A percentile compares a stretch with the other conserved stretches of the same genome.
These are phyloP conservation scores for Porites rus DNA, from an alignment of 92 coral and sea anemone species.

Conservation along the genomic window DNA sequence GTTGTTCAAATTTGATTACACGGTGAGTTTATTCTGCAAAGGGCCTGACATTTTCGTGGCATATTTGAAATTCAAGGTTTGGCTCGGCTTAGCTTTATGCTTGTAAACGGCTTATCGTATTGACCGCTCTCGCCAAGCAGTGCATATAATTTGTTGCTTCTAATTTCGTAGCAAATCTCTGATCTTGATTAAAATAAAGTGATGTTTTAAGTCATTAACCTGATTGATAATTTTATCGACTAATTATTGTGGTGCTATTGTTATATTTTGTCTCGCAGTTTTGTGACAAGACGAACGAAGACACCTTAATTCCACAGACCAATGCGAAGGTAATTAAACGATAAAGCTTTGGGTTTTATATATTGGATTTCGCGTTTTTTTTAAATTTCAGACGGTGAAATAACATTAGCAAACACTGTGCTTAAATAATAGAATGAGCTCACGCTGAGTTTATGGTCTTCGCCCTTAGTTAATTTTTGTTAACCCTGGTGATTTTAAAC, in stretches of 20 bases:
- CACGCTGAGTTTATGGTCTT: neutral
- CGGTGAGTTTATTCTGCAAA: constrained; percentile 67
- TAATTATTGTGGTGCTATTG: constrained; percentile 45
- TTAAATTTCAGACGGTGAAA: constrained; percentile 4
- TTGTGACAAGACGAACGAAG: constrained; percentile 45
- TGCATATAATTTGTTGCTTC: neutral
- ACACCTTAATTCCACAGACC: constrained; percentile 20
- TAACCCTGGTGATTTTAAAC: too few species aligned
- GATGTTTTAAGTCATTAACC: constrained; percentile 6
- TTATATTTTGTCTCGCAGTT: constrained; percentile 49
- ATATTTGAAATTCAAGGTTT: neutral
- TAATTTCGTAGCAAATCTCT: neutral
- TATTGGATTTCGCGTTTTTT: constrained; percentile 21
- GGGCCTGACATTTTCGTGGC: neutral
- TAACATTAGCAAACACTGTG: neutral
- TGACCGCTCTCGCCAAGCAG: constrained; percentile 22
- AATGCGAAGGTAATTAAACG: constrained; percentile 45
- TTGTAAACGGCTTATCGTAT: neutral
- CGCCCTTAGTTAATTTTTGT: neutral
- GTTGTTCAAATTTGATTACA: constrained; percentile 85
- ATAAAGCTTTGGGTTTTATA: constrained; percentile 9
- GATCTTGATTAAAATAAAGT: constrained; percentile 3
- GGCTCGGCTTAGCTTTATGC: neutral
- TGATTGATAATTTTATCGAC: constrained; percentile 22
- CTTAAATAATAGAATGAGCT: neutral